Percentiles rank a stretch among this genome's conserved stretches.
Conservation (phyloP, 2,888 invertebrate genomes). For the Liodrosophila aerea region DNA sequence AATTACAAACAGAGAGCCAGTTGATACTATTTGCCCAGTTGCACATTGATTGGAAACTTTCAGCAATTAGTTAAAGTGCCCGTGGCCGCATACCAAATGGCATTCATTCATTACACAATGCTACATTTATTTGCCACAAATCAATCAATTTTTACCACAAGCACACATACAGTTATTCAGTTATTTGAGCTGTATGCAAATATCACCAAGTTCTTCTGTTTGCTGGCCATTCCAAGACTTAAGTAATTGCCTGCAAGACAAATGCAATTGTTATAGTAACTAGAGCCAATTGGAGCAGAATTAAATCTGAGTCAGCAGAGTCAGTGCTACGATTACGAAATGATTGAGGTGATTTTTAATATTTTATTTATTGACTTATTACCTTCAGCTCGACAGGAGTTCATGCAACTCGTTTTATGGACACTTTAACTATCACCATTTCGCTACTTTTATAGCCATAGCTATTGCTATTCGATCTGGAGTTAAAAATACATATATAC, state of each 20-base stretch:
- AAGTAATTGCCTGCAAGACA: conserved; percentile 4
- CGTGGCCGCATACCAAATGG: too few relatives aligned
- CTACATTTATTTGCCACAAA: neutral
- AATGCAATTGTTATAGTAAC: neutral
- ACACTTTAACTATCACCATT: too few relatives aligned
- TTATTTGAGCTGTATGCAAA: neutral
- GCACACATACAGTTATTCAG: too few relatives aligned
- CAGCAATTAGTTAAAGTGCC: conserved; percentile 11
- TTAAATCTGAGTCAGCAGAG: neutral
- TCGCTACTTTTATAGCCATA: too few relatives aligned
- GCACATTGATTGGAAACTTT: conserved; percentile 4
- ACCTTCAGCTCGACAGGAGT: too few relatives aligned
- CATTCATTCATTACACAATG: too few relatives aligned
- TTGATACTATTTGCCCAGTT: neutral
- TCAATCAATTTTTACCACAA: neutral
- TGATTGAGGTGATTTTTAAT: neutral
- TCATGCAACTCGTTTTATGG: too few relatives aligned
- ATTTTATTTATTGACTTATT: neutral
- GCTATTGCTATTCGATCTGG: too few relatives aligned
- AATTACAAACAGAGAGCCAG: neutral
- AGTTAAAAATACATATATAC: too few relatives aligned
- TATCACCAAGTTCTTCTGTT: neutral
- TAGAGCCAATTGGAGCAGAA: neutral
- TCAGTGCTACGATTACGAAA: too few relatives aligned
- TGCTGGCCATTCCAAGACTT: neutral